Conservation (phyloP, 2,888 invertebrate genomes). For the Reticulitermes lucifugus region DNA sequence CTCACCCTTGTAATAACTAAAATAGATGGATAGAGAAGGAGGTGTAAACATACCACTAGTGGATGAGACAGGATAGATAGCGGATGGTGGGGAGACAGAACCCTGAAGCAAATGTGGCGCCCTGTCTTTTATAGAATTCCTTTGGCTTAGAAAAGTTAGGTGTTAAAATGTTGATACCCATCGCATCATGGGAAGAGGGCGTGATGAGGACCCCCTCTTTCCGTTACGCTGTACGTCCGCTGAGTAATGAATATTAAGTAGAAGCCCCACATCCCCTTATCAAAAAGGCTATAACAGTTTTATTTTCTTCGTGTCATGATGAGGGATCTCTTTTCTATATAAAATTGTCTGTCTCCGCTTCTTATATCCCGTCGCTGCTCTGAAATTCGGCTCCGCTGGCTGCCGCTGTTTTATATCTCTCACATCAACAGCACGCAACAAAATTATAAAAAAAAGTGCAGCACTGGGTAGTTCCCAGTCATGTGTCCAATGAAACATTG, state of each 20-base stretch:
- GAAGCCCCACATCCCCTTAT: neutral
- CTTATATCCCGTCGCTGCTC: neutral
- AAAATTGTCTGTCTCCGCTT: neutral
- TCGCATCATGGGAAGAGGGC: neutral
- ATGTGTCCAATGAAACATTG: no score
- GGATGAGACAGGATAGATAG: neutral
- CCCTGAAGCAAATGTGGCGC: no score
- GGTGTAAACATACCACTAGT: constrained; percentile 11
- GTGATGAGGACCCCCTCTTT: neutral
- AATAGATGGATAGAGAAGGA: neutral
- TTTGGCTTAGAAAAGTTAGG: neutral
- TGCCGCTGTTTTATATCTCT: no score
- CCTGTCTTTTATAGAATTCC: neutral
- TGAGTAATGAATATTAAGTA: constrained; percentile 33
- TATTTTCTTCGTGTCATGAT: constrained; percentile 6
- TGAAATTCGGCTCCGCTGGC: no score
- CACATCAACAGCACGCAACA: no score
- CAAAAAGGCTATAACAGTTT: constrained; percentile 23
- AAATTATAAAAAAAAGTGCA: no score
- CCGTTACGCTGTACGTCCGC: neutral
- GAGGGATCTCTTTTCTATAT: neutral
- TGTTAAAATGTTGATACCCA: constrained; percentile 19
- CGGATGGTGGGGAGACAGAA: neutral
- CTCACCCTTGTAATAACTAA: constrained; percentile 3
- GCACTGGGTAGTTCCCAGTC: no score